Evolutionary conservation across 2,888 invertebrate genomes (phyloP).

Genomic region (Apodemia zela): DNA sequence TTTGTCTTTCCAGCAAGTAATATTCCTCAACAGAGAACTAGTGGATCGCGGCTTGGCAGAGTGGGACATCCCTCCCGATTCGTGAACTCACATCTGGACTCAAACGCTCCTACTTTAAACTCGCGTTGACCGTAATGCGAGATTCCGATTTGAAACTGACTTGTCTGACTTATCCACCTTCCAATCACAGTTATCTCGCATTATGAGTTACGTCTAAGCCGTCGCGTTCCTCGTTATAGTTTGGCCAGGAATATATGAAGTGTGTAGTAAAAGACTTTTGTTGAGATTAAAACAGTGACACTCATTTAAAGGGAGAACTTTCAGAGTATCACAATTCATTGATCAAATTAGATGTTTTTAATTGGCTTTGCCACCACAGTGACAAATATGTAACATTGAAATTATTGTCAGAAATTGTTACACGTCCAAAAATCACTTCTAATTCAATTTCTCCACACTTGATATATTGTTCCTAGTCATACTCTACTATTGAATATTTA

Average conservation of each 20-base stretch:
- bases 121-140: slow-evolving; percentile 58
- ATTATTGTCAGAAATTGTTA: not conserved
- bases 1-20: slow-evolving; percentile 82
- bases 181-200: slow-evolving; percentile 34
- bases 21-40: slow-evolving; percentile 93
- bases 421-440: not conserved
- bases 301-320: not conserved
- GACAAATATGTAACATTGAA: too few relatives aligned
- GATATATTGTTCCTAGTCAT: not conserved
- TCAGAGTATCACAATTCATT: not conserved
- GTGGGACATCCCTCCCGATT: slow-evolving; percentile 81
- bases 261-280: not conserved
- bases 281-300: not conserved
- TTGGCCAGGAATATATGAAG: not conserved
- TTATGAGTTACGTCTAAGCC: slow-evolving; percentile 42
- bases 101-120: slow-evolving; percentile 31
- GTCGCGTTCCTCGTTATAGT: slow-evolving; percentile 50
- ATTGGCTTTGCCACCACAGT: too few relatives aligned
- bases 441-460: not conserved
- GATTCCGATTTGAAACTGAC: slow-evolving; percentile 48
- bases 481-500: slow-evolving; percentile 46
- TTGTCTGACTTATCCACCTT: slow-evolving; percentile 34
- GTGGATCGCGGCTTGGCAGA: slow-evolving; percentile 91
- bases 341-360: too few relatives aligned
- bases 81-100: slow-evolving; percentile 47